Percentiles rank a stretch among this genome's conserved stretches.
Conservation (phyloP, 1,140 invertebrate species). For the Lepidurus apus region DNA sequence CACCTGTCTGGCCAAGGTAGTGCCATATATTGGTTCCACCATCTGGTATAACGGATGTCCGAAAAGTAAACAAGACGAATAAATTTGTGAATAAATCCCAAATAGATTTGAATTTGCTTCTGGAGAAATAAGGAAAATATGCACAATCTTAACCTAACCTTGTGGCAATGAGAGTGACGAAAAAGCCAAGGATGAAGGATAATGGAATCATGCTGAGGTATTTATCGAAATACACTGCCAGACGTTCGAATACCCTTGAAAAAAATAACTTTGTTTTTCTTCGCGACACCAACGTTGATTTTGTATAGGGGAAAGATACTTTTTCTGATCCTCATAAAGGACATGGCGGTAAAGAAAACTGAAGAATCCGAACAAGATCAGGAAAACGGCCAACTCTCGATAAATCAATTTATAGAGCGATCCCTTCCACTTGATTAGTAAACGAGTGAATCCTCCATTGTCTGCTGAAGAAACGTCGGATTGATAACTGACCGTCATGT, state of each 20-base stretch:
- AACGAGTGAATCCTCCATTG: conserved; percentile 60
- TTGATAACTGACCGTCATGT: conserved; percentile 70
- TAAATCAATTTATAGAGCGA: conserved; percentile 71
- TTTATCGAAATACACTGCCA: conserved; percentile 70
- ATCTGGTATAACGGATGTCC: conserved; percentile 53
- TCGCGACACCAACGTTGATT: background rate
- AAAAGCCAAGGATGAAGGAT: conserved; percentile 84
- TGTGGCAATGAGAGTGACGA: conserved; percentile 84
- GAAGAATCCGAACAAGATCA: conserved; percentile 53
- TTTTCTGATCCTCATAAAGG: conserved; percentile 54
- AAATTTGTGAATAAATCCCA: background rate
- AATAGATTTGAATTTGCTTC: background rate
- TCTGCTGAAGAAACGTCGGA: conserved; percentile 66
- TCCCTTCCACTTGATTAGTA: conserved; percentile 67
- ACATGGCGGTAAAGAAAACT: conserved; percentile 59
- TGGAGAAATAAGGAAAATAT: background rate
- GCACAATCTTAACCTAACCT: conserved; percentile 52
- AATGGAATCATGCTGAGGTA: conserved; percentile 74
- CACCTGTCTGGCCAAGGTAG: conserved; percentile 71
- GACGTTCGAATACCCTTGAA: conserved; percentile 61
- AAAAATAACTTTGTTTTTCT: background rate
- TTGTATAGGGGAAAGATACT: too few species aligned
- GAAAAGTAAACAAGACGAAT: background rate
- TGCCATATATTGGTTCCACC: conserved; percentile 83
- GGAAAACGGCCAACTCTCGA: conserved; percentile 60